These are phyloP conservation scores for Andrena chrysosceles DNA, from an alignment of 2,888 invertebrate species.

Conservation along the genomic window DNA sequence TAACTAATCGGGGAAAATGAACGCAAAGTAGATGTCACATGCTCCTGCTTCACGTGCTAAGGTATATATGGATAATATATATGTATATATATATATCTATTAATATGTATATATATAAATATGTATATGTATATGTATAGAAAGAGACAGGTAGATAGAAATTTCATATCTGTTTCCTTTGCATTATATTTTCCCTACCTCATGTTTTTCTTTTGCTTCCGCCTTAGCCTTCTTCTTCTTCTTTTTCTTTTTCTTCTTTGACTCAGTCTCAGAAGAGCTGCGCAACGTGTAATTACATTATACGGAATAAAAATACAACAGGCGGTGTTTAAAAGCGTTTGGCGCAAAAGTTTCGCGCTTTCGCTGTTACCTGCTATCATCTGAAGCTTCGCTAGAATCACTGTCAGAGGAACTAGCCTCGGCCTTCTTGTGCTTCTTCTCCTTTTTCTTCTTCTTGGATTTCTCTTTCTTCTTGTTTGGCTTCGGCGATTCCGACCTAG, in stretches of 20 bases:
- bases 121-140: slow-evolving; percentile 68
- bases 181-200: slow-evolving; percentile 64
- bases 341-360: background rate
- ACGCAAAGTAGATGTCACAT: slow-evolving; percentile 69
- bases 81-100: slow-evolving; percentile 56
- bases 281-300: slow-evolving; percentile 54
- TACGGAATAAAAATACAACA: background rate
- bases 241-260: slow-evolving; percentile 91
- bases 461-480: slow-evolving; percentile 82
- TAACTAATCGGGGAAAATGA: slow-evolving; percentile 68
- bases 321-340: too few relatives aligned
- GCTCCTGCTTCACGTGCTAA: slow-evolving; percentile 72
- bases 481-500: slow-evolving; percentile 84
- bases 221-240: slow-evolving; percentile 92
- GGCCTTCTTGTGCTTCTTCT: slow-evolving; percentile 82
- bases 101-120: slow-evolving; percentile 59
- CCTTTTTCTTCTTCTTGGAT: slow-evolving; percentile 84
- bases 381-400: slow-evolving; percentile 82
- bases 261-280: slow-evolving; percentile 90
- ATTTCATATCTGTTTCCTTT: slow-evolving; percentile 47
- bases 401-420: slow-evolving; percentile 81
- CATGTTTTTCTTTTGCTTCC: slow-evolving; percentile 83
- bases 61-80: slow-evolving; percentile 60
- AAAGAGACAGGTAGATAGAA: slow-evolving; percentile 68
- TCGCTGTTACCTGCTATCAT: slow-evolving; percentile 81